Percentiles rank a stretch among this genome's conserved stretches.
phyloP scores from a whole-genome alignment of 1,140 invertebrate genomes.

The Meloidogyne exigua region DNA sequence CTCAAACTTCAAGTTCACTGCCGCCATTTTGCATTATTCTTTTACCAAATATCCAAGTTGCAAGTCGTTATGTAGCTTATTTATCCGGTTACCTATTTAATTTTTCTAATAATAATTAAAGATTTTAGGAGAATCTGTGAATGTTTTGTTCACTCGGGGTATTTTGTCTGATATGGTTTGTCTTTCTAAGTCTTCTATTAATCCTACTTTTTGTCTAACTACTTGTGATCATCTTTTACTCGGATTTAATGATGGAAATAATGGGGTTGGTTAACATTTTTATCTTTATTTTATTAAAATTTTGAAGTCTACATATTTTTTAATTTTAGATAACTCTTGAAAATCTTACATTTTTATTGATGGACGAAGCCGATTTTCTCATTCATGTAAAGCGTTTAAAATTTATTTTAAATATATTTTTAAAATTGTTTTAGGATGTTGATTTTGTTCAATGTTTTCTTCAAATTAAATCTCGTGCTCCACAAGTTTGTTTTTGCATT shows the following conservation, averaged over 20 bases:
- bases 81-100: not conserved
- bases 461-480: not conserved
- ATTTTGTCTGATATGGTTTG: not conserved
- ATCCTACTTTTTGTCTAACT: not conserved
- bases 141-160: not conserved
- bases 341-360: not conserved
- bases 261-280: not conserved
- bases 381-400: not conserved
- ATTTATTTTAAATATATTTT: not conserved
- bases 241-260: not conserved
- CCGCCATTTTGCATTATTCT: not conserved
- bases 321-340: not conserved
- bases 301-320: no score
- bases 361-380: not conserved
- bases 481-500: not conserved
- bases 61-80: not conserved
- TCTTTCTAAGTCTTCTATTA: not conserved
- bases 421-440: not conserved
- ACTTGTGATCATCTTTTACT: not conserved
- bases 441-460: constrained; percentile 1
- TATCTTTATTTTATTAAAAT: no score
- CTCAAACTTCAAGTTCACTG: not conserved
- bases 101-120: not conserved
- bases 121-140: not conserved
- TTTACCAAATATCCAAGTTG: not conserved